Percentiles rank a stretch among this genome's conserved stretches.
Evolutionary conservation across 2,888 invertebrate species (phyloP).

Genomic region (Tetrapedia diversipes): DNA sequence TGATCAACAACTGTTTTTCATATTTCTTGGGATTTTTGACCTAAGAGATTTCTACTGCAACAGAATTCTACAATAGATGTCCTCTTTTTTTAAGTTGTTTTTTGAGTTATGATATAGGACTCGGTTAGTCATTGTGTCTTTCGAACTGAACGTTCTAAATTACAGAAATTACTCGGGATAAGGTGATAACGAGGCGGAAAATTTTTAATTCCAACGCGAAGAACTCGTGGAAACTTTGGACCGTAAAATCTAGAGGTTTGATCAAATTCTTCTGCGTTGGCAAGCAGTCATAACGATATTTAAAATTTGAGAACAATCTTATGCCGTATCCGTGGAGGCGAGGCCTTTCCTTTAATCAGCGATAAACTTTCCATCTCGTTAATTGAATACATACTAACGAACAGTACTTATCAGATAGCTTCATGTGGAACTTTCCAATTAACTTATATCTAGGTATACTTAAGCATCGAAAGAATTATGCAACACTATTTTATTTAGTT

Average conservation of each 20-base stretch:
- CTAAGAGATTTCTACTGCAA: no score
- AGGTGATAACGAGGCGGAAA: neutral
- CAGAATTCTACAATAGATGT: no score
- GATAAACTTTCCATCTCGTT: neutral
- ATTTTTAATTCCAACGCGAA: neutral
- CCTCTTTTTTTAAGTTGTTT: no score
- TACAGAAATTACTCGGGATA: no score
- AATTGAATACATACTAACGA: conserved; percentile 15
- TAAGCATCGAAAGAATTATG: neutral
- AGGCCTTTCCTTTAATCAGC: neutral
- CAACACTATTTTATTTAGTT: no score
- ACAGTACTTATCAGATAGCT: neutral
- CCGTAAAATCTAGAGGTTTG: neutral
- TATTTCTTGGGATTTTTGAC: no score
- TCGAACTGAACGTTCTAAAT: neutral
- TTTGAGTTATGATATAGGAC: no score
- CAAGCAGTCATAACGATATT: neutral
- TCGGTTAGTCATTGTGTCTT: no score
- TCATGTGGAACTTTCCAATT: neutral
- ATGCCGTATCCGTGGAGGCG: neutral
- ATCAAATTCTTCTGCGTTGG: neutral
- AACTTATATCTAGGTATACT: conserved; percentile 23
- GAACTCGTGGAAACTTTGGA: neutral
- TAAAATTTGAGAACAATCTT: neutral
- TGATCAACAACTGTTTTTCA: no score